Conservation (phyloP, 1,140 invertebrate genomes). For the Pteromalus puparum region DNA sequence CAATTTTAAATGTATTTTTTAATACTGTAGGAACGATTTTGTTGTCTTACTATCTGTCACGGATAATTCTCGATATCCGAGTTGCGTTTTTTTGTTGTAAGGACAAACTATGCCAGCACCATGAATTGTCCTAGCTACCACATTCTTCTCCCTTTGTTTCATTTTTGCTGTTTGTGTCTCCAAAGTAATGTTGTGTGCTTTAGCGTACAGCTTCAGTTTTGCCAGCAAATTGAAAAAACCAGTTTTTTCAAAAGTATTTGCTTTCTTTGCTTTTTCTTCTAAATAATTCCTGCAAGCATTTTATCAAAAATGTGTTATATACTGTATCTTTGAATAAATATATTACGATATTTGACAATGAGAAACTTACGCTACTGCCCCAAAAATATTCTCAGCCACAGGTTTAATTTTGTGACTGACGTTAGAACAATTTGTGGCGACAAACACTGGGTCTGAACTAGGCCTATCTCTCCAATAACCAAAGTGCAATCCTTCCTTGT, state of each 20-base stretch:
- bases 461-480: conserved; percentile 94
- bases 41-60: conserved; percentile 82
- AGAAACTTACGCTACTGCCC: conserved; percentile 83
- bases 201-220: conserved; percentile 80
- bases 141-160: conserved; percentile 80
- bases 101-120: conserved; percentile 93
- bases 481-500: conserved; percentile 85
- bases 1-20: background rate
- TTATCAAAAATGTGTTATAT: conserved; percentile 54
- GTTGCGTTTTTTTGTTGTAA: conserved; percentile 84
- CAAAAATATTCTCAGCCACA: conserved; percentile 90
- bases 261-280: conserved; percentile 77
- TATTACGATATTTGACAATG: conserved; percentile 27
- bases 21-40: background rate
- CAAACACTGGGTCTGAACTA: conserved; percentile 82
- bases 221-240: conserved; percentile 78
- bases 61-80: conserved; percentile 87
- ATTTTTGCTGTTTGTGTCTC: conserved; percentile 78
- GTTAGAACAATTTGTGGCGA: conserved; percentile 84
- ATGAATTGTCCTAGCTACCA: conserved; percentile 89
- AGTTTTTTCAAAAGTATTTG: conserved; percentile 81
- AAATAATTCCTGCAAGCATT: conserved; percentile 77
- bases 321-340: background rate
- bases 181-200: conserved; percentile 79
- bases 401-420: conserved; percentile 82